A percentile compares a stretch with the other conserved stretches of the same genome.
phyloP scores from a whole-genome alignment of 2,888 invertebrate genomes.

The Helleia helle region DNA sequence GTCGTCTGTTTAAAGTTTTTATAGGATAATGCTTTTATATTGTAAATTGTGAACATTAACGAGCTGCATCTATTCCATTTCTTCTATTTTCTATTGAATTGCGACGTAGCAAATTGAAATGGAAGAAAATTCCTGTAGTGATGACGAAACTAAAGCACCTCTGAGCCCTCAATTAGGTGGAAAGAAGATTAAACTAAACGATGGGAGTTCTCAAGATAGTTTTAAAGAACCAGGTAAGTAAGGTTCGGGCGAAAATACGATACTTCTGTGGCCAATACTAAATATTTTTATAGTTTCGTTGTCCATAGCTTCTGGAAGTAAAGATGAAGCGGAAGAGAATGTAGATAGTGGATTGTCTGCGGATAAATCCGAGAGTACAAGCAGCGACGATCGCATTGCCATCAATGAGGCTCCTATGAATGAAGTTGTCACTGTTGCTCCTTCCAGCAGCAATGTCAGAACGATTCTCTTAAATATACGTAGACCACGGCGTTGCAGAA shows the following conservation, averaged over 20 bases:
- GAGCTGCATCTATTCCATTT: background rate
- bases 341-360: slow-evolving; percentile 61
- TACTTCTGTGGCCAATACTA: slow-evolving; percentile 36
- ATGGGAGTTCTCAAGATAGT: slow-evolving; percentile 62
- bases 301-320: slow-evolving; percentile 22
- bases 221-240: slow-evolving; percentile 45
- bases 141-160: slow-evolving; percentile 53
- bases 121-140: slow-evolving; percentile 58
- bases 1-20: background rate
- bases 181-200: slow-evolving; percentile 61
- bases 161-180: slow-evolving; percentile 42
- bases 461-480: slow-evolving; percentile 49
- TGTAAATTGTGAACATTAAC: background rate
- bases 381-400: slow-evolving; percentile 47
- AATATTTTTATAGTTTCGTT: slow-evolving; percentile 27
- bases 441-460: slow-evolving; percentile 50
- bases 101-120: slow-evolving; percentile 35
- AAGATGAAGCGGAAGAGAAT: slow-evolving; percentile 45
- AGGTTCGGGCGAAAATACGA: slow-evolving; percentile 10
- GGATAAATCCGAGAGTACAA: slow-evolving; percentile 63
- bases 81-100: slow-evolving; percentile 7
- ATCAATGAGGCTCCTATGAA: slow-evolving; percentile 44
- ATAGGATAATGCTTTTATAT: too few species aligned
- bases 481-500: slow-evolving; percentile 40
- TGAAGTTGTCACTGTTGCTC: slow-evolving; percentile 45